Base-by-base conservation (phyloP, 2,888 invertebrate genomes). In the Oscheius onirici region DNA sequence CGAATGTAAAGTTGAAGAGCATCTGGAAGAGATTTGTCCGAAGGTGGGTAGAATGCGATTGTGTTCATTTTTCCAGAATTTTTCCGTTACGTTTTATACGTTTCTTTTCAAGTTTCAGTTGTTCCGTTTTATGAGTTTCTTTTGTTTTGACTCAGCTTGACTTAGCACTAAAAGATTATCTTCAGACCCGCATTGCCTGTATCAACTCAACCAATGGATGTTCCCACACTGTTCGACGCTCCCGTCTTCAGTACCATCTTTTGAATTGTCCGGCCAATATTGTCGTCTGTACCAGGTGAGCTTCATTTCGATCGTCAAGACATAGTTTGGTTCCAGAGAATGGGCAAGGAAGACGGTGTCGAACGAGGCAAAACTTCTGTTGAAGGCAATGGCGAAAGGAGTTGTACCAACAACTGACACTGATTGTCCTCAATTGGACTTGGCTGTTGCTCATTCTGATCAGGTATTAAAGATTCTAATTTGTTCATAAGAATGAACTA, bases 261-360 rank as follows among this genome's bases (percentile, higher is more conserved):
- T 13, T 34, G 2, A 67, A 58, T 11, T 79, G 79, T 69, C 63
- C 58, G 0, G 79, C 79, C 2, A 79, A 72, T 60, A 57, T 71
- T 46, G 75, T 79, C 2, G 79, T 79, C n/a, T 79, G 79, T n/a
- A 69, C 75, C 13, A 72, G 76, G 79, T 76, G 11, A 26, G 41
- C 3, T 22, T 20, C n/a, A 6, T 5, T 46, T 52, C 24, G 6
- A 15, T 52, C 20, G n/a, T n/a, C 22, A 26, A 2, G 11, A n/a
- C 13, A 22, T 2, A 60, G 41, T 24, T n/a, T n/a, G n/a, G 66
- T 69, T 74, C 41, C 52, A 80, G 80, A 69, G 74, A 80, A 69
- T 71, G 78, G 24, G 71, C 73, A 13, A 69, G 78, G 15, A 74
- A 73, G 60, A 26, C 72, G 2, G 57, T 72, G 11, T 43, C 52